These are phyloP conservation scores for Hemibagrus guttatus DNA, from an alignment of 2,797 vertebrate genomes.

Conservation along the genomic window DNA sequence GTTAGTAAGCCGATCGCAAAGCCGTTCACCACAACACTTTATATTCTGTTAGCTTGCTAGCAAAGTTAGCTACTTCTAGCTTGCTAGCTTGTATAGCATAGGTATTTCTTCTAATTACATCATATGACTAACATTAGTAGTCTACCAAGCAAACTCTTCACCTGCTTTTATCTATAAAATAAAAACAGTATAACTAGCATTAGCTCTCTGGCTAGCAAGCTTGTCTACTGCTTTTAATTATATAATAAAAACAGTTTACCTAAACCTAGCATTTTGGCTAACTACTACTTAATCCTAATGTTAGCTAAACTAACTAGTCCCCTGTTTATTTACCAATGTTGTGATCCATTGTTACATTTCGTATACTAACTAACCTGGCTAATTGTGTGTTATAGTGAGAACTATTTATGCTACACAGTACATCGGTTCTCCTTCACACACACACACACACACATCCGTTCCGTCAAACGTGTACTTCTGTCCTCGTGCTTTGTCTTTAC, in stretches of 20 bases:
- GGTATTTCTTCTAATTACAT: background rate
- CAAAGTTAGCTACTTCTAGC: background rate
- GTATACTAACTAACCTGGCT: background rate
- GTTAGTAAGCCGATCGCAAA: background rate
- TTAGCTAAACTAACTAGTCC: background rate
- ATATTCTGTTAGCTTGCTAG: background rate
- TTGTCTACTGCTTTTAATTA: background rate
- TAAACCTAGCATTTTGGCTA: background rate
- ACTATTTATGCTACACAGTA: background rate
- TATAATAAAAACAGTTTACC: background rate
- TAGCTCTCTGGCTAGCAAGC: background rate
- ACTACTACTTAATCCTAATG: background rate
- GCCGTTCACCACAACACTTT: background rate
- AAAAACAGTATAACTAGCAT: background rate
- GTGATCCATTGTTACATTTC: background rate
- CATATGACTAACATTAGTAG: background rate
- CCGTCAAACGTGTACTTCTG: background rate
- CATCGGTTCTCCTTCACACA: background rate
- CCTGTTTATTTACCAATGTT: background rate
- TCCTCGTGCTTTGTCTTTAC: slow-evolving; percentile 31
- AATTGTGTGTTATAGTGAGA: background rate
- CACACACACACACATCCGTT: slow-evolving; percentile 2
- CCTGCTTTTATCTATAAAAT: background rate
- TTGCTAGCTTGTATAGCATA: too few relatives aligned
- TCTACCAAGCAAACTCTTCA: background rate